Conservation (phyloP, 2,888 invertebrate genomes). For the Rugalucina vietnamica region DNA sequence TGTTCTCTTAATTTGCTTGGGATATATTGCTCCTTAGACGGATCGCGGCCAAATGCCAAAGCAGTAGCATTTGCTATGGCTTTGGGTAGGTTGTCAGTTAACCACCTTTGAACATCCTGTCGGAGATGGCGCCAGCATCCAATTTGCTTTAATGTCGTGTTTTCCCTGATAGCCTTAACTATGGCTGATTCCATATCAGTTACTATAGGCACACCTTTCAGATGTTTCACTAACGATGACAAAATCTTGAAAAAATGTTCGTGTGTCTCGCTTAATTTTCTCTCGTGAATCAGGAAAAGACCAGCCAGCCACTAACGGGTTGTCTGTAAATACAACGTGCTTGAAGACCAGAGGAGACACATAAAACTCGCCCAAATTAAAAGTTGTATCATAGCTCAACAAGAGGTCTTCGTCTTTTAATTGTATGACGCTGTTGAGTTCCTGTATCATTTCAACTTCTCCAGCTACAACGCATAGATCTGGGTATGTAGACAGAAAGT, state of each 20-base stretch:
- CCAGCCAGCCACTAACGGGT: neutral
- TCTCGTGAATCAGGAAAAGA: neutral
- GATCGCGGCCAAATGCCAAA: too few relatives aligned
- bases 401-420: neutral
- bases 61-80: too few relatives aligned
- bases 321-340: neutral
- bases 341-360: neutral
- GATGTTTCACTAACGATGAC: neutral
- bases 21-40: too few relatives aligned
- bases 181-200: neutral
- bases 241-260: neutral
- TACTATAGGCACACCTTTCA: neutral
- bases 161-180: neutral
- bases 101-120: neutral
- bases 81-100: neutral
- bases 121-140: neutral
- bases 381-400: too few relatives aligned
- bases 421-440: neutral
- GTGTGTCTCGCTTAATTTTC: neutral
- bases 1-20: too few relatives aligned
- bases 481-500: neutral
- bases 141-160: neutral
- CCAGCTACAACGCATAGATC: neutral
- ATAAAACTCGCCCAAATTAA: neutral
- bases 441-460: neutral